Percentiles rank a stretch among this genome's conserved stretches.
Conservation (phyloP, 2,797 vertebrate species). For the Spizella passerina region DNA sequence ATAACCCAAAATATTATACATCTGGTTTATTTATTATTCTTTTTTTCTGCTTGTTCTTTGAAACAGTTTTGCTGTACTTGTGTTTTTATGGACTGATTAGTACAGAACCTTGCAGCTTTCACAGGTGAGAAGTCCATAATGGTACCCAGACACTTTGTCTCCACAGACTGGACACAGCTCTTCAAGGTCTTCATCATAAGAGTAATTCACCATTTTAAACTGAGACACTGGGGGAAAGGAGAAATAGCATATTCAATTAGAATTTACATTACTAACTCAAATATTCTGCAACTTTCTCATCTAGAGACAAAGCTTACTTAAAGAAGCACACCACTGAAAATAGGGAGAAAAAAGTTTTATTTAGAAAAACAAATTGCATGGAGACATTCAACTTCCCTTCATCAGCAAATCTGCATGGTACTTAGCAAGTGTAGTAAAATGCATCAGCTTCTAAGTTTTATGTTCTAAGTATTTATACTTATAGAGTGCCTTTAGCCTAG, state of each 20-base stretch:
- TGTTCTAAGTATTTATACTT: background rate
- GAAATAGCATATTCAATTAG: constrained; percentile 26
- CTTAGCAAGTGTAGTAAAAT: background rate
- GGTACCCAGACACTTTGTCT: constrained; percentile 98
- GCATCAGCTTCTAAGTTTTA: background rate
- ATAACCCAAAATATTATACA: background rate
- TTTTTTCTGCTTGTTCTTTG: background rate
- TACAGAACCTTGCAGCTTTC: constrained; percentile 97
- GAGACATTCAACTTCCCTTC: background rate
- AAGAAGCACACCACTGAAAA: background rate
- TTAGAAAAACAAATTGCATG: background rate
- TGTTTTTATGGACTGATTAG: constrained; percentile 7
- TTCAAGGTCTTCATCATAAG: constrained; percentile 97
- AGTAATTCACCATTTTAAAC: constrained; percentile 99
- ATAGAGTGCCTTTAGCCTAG: background rate
- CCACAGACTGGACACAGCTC: constrained; percentile 98
- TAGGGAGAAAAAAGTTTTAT: background rate
- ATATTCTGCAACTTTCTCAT: background rate
- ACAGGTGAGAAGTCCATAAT: constrained; percentile 97
- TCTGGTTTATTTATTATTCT: background rate
- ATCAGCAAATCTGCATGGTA: background rate
- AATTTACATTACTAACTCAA: background rate
- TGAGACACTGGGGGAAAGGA: constrained; percentile 84
- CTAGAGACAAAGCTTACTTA: background rate
- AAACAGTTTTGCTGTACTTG: background rate